Evolutionary conservation across 2,888 invertebrate species (phyloP), one percentile per base, ranked within the genome.

Genomic region (Netelia inedita): DNA sequence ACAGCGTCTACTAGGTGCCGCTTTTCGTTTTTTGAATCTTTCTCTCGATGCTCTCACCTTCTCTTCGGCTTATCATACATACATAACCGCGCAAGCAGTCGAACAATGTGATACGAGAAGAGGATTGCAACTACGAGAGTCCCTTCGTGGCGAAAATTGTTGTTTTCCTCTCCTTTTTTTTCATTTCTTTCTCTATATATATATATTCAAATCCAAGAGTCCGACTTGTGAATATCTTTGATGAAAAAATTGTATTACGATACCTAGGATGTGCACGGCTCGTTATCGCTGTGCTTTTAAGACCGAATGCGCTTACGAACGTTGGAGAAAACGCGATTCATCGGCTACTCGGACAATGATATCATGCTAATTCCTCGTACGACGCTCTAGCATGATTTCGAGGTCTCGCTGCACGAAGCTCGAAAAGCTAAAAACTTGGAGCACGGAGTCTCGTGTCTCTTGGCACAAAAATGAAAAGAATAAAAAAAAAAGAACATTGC

Each of bases 1-100:
- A 93, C 93, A 91, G 87, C 87, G 88, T 88, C 88, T 91, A 90
- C 87, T 85, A 87, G 86, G 87, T 86, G 88, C 88, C 87, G 92
- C 92, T 92, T 92, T 79, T 82, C 89, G 80, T 89, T 89, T 76
- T 78, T 75, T 82, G 10, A 19, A 19, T 84, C 46, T 76, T 79
- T 35, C 16, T 61, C 28, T 19, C 55, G 59, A 78, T 78, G 68
- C 68, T 75, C 63, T 85, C 79, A 80, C 85, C 79, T 78, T 87
- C 83, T 86, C 82, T 89, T 68, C 87, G 87, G 87, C 86, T 85
- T 85, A 81, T 78, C 81, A 72, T 76, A 79, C 66, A 68, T 78
- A 50, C 71, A 85, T 72, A 82, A 82, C 76, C 63, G 69, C 63
- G 50, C 50, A 66, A 46, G 65, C 53, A 71, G 59, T 65, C n/a